Conservation (phyloP, 2,797 vertebrate species). For the Cryptoblepharus egeriae region DNA sequence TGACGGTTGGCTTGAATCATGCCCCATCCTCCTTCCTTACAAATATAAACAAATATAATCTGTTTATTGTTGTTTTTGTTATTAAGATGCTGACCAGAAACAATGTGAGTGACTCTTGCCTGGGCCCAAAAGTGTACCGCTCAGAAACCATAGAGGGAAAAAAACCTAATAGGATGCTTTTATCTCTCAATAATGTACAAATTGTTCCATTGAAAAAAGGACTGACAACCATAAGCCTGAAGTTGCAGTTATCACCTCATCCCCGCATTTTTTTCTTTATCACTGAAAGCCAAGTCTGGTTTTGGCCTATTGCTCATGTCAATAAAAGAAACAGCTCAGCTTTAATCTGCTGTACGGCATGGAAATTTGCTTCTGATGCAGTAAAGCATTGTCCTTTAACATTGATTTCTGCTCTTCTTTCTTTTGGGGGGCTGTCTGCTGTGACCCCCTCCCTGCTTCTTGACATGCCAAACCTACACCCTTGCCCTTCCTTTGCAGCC, state of each 20-base stretch:
- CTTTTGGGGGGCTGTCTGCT: not conserved
- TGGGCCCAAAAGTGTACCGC: conserved; percentile 26
- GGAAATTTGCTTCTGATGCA: conserved; percentile 14
- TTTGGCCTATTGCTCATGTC: conserved; percentile 34
- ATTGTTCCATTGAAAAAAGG: conserved; percentile 19
- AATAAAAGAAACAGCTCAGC: conserved; percentile 21
- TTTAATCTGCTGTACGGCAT: conserved; percentile 37
- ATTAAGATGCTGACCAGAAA: not conserved
- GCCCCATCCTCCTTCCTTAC: no score
- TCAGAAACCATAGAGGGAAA: conserved; percentile 9
- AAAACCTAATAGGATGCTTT: conserved; percentile 27
- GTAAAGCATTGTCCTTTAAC: not conserved
- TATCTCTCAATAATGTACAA: conserved; percentile 6
- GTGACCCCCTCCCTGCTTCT: not conserved
- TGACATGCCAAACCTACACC: not conserved
- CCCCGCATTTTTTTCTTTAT: conserved; percentile 19
- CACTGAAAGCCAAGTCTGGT: not conserved
- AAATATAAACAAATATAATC: no score
- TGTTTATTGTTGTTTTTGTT: no score
- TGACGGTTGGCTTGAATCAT: no score
- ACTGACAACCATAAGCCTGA: conserved; percentile 40
- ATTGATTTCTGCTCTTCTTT: not conserved
- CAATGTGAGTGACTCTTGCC: conserved; percentile 14
- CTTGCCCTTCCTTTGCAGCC: conserved; percentile 16
- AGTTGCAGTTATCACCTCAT: conserved; percentile 11